Evolutionary conservation across 2,888 invertebrate species (phyloP).

Genomic region (Ormia ochracea): DNA sequence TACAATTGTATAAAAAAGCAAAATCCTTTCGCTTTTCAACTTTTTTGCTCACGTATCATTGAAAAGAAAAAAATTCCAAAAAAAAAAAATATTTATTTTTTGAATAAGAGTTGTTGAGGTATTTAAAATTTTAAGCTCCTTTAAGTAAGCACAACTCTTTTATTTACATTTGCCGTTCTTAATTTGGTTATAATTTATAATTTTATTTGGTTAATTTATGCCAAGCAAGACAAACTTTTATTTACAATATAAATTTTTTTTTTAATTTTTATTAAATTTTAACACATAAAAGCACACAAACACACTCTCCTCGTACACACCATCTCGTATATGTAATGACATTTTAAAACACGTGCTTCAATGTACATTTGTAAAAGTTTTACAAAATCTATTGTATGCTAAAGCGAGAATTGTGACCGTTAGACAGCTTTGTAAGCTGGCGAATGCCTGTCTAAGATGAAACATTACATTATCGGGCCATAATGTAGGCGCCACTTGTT

Average conservation of each 20-base stretch:
- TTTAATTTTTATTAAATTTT: constrained; percentile 13
- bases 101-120: too few relatives aligned
- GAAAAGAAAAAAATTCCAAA: too few relatives aligned
- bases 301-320: background rate
- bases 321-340: constrained; percentile 1
- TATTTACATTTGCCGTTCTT: background rate
- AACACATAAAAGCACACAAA: background rate
- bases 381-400: background rate
- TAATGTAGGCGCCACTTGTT: constrained; percentile 57
- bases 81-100: too few relatives aligned
- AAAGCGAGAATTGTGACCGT: constrained; percentile 57
- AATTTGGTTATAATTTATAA: background rate
- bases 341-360: constrained; percentile 39
- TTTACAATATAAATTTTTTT: constrained; percentile 15
- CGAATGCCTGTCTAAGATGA: constrained; percentile 54
- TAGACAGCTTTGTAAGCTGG: constrained; percentile 59
- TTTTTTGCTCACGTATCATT: too few relatives aligned
- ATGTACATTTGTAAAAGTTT: background rate
- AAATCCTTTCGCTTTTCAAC: too few relatives aligned
- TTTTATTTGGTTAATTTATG: constrained; percentile 6
- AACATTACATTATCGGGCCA: constrained; percentile 28
- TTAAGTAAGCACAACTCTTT: constrained; percentile 42
- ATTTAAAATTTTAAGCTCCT: too few relatives aligned
- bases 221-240: constrained; percentile 37
- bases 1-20: background rate